phyloP scores from a whole-genome alignment of 1,140 invertebrate species.

The Nephila pilipes region DNA sequence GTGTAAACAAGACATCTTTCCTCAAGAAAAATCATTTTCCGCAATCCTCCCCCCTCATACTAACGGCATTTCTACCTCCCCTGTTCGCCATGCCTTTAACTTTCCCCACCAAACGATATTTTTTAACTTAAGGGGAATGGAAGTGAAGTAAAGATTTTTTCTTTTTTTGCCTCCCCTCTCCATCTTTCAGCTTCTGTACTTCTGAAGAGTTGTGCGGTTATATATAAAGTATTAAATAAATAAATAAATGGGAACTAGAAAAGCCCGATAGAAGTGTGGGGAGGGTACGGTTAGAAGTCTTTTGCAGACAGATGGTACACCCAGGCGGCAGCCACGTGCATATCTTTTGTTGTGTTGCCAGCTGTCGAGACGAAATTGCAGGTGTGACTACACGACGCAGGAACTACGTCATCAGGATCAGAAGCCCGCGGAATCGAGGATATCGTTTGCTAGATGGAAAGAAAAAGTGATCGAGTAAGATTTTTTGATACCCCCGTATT shows the following conservation, averaged over 20 bases:
- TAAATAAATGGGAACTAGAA: slow-evolving; percentile 58
- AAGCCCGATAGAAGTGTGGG: slow-evolving; percentile 39
- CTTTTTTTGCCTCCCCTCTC: not conserved
- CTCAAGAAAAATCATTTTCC: slow-evolving; percentile 34
- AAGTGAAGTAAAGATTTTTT: slow-evolving; percentile 18
- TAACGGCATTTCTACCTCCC: slow-evolving; percentile 43
- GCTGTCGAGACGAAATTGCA: slow-evolving; percentile 72
- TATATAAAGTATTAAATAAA: slow-evolving; percentile 76
- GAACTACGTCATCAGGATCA: slow-evolving; percentile 64
- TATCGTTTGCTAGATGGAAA: slow-evolving; percentile 34
- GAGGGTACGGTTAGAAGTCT: slow-evolving; percentile 43
- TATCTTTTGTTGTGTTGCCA: slow-evolving; percentile 75
- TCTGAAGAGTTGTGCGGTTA: slow-evolving; percentile 66
- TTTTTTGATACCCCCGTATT: not conserved
- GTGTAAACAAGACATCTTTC: slow-evolving; percentile 56
- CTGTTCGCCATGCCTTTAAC: slow-evolving; percentile 42
- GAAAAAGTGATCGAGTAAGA: slow-evolving; percentile 51
- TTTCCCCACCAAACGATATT: slow-evolving; percentile 63
- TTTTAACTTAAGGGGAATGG: slow-evolving; percentile 45
- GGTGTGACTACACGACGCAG: slow-evolving; percentile 61
- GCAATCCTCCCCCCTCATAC: not conserved
- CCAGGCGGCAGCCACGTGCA: slow-evolving; percentile 70
- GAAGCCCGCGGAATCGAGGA: slow-evolving; percentile 50
- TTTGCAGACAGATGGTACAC: slow-evolving; percentile 67
- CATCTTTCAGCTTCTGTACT: slow-evolving; percentile 39